These are phyloP conservation scores for Meiosimyza platycephala DNA, from an alignment of 2,888 invertebrate species.

Conservation along the genomic window DNA sequence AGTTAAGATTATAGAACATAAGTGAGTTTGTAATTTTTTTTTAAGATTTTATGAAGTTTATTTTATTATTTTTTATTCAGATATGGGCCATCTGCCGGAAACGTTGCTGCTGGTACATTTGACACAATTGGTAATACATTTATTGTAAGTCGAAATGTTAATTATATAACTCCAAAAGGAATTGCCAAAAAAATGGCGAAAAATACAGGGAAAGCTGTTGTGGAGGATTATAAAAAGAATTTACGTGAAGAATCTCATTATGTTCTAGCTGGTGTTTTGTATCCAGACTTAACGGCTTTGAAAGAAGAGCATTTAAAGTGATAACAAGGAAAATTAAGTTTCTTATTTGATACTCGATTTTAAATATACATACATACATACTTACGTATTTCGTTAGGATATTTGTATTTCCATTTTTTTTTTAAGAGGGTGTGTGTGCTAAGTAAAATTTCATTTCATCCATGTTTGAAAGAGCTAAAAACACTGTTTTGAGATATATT, in stretches of 20 bases:
- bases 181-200: conserved; percentile 74
- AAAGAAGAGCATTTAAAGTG: conserved; percentile 43
- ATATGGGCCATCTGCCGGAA: conserved; percentile 77
- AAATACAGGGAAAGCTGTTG: conserved; percentile 72
- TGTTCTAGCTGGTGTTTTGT: conserved; percentile 60
- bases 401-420: background rate
- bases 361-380: too few species aligned
- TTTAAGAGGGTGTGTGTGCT: too few species aligned
- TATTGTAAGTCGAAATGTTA: conserved; percentile 74
- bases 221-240: conserved; percentile 65
- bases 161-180: conserved; percentile 75
- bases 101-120: conserved; percentile 75
- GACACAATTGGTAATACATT: conserved; percentile 78
- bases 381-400: too few species aligned
- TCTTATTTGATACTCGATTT: too few species aligned
- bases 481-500: too few species aligned
- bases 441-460: too few species aligned
- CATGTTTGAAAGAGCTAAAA: too few species aligned
- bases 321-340: background rate
- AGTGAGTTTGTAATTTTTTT: conserved; percentile 68
- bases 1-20: conserved; percentile 78
- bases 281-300: conserved; percentile 61
- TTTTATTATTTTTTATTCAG: conserved; percentile 61
- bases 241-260: conserved; percentile 54
- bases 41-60: background rate